Evolutionary conservation across 2,113 vertebrate genomes (phyloP).

Genomic region (Microcebus jonahi): DNA sequence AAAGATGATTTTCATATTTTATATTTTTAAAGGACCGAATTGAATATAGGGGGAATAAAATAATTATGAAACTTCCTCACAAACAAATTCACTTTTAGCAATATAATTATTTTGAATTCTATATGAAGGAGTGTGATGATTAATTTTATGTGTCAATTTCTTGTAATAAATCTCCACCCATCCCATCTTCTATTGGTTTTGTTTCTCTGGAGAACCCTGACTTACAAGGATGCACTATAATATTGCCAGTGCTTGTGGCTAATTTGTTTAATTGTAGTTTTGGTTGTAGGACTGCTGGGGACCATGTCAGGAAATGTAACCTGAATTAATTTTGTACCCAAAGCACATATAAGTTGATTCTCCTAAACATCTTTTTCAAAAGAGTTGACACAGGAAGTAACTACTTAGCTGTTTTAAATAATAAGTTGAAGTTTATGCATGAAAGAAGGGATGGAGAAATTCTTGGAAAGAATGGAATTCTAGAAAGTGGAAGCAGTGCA

Average conservation of each 20-base stretch:
- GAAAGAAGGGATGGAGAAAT: neutral
- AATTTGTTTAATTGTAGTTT: neutral
- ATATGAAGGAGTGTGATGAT: neutral
- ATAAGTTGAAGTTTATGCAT: neutral
- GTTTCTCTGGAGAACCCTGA: neutral
- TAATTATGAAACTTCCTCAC: neutral
- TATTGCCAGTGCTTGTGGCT: neutral
- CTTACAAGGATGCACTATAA: neutral
- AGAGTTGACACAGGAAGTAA: neutral
- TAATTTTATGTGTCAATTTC: neutral
- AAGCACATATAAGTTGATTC: neutral
- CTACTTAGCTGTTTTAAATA: neutral
- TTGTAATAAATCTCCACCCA: neutral
- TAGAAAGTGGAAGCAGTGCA: neutral
- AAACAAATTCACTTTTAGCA: neutral
- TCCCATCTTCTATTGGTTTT: neutral
- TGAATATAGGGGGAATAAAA: neutral
- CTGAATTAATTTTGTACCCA: neutral
- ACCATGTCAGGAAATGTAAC: neutral
- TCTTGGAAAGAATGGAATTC: neutral
- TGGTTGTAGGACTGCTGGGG: neutral
- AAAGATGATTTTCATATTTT: neutral
- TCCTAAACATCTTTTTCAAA: neutral
- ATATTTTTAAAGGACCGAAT: neutral
- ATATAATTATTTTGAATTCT: conserved; percentile 4